These are phyloP conservation scores for Probosciger aterrimus DNA, from an alignment of 2,113 vertebrate genomes.

Conservation along the genomic window DNA sequence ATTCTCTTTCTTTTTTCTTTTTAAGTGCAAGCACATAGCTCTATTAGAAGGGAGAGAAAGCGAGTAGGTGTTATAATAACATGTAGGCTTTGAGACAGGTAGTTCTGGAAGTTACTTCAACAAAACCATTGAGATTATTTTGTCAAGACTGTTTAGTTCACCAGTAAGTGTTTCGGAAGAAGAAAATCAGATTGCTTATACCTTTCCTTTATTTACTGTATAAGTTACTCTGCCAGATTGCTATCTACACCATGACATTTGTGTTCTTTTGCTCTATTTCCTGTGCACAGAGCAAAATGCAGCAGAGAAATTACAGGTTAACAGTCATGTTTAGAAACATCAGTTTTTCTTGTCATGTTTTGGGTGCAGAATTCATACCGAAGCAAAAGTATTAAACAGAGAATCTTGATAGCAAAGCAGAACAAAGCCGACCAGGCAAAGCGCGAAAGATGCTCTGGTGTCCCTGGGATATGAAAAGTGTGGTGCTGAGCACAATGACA, in stretches of 20 bases:
- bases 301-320: neutral
- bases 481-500: neutral
- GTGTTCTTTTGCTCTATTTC: neutral
- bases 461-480: neutral
- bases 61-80: conserved; percentile 62
- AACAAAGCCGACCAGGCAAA: neutral
- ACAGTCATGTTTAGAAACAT: neutral
- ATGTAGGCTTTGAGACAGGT: conserved; percentile 47
- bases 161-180: neutral
- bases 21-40: neutral
- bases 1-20: neutral
- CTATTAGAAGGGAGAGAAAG: conserved; percentile 38
- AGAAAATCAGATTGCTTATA: neutral
- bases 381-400: neutral
- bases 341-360: neutral
- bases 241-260: neutral
- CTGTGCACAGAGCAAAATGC: neutral
- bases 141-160: conserved; percentile 23
- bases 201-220: neutral
- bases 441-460: neutral
- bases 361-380: neutral
- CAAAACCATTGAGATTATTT: conserved; percentile 57
- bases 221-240: neutral
- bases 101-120: conserved; percentile 61
- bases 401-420: neutral